phyloP scores from a whole-genome alignment of 2,888 invertebrate genomes.

The Eudemis profundana region DNA sequence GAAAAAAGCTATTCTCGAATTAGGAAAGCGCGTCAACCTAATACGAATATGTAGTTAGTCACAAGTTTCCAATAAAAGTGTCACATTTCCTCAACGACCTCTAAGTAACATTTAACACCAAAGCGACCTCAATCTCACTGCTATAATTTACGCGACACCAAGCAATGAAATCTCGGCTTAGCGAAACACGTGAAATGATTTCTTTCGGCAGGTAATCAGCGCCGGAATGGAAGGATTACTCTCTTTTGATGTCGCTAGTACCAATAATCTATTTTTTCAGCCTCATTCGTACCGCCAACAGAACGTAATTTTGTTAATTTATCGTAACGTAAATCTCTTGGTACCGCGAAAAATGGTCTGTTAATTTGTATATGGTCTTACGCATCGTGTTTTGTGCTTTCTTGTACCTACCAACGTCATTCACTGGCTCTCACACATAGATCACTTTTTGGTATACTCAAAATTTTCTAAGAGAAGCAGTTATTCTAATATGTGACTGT shows the following conservation, averaged over 20 bases:
- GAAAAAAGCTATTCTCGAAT: not conserved
- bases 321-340: constrained; percentile 4
- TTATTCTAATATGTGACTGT: too few relatives aligned
- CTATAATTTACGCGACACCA: constrained; percentile 14
- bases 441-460: too few relatives aligned
- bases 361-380: not conserved
- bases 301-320: constrained; percentile 7
- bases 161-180: constrained; percentile 21
- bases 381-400: too few relatives aligned
- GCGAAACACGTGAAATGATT: constrained; percentile 44
- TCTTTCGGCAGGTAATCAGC: constrained; percentile 63
- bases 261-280: constrained; percentile 65
- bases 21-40: too few relatives aligned
- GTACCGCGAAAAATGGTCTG: not conserved
- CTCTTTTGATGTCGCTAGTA: constrained; percentile 65
- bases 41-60: too few relatives aligned
- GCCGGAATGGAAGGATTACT: constrained; percentile 63
- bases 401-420: too few relatives aligned
- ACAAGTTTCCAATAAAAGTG: constrained; percentile 8
- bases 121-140: constrained; percentile 3
- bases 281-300: constrained; percentile 49
- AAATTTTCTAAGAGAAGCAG: too few relatives aligned
- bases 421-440: too few relatives aligned
- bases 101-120: constrained; percentile 2
- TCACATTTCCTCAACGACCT: not conserved